Conservation (phyloP, 2,888 invertebrate species). For the Neoaliturus tenellus region DNA sequence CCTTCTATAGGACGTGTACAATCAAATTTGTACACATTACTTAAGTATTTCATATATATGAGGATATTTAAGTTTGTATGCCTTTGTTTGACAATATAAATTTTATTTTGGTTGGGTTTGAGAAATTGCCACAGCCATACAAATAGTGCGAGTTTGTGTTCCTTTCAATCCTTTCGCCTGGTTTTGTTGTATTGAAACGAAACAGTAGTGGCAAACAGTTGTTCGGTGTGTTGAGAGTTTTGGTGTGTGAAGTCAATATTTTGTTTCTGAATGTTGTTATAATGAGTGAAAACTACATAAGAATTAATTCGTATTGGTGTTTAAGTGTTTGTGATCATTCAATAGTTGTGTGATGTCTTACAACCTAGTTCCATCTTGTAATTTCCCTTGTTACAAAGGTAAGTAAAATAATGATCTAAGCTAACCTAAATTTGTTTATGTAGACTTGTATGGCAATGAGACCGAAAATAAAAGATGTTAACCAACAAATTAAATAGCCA, state of each 20-base stretch:
- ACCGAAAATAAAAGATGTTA: too few relatives aligned
- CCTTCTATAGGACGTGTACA: too few relatives aligned
- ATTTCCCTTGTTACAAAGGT: background rate
- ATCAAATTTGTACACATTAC: too few relatives aligned
- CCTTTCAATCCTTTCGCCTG: background rate
- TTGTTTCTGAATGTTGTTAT: conserved; percentile 14
- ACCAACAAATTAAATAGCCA: too few relatives aligned
- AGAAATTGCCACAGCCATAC: background rate
- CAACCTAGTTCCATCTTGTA: background rate
- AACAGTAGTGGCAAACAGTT: background rate
- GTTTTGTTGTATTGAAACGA: background rate
- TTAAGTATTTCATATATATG: too few relatives aligned
- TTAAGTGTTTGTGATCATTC: background rate
- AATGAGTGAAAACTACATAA: background rate
- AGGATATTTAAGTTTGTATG: background rate
- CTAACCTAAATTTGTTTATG: background rate
- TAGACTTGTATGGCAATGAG: too few relatives aligned
- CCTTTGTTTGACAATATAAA: background rate
- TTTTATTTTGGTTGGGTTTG: background rate
- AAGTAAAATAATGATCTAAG: background rate
- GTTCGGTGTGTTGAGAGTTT: conserved; percentile 3
- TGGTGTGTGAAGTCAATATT: background rate
- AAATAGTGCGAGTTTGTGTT: background rate
- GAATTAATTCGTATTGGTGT: background rate
- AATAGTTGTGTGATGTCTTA: background rate